phyloP scores from a whole-genome alignment of 2,888 invertebrate species.

The Trachelus stipa region DNA sequence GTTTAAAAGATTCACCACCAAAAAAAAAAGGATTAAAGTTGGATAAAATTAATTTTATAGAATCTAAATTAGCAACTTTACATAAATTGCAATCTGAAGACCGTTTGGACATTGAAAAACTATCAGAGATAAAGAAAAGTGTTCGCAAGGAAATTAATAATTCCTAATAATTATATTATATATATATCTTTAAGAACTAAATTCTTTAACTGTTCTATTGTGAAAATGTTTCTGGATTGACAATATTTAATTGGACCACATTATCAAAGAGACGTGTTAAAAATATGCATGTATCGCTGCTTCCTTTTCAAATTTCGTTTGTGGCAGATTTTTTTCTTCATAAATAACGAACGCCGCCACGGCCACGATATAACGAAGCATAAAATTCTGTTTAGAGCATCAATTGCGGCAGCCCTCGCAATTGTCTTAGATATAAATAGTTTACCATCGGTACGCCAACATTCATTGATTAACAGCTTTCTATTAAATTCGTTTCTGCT shows the following conservation, averaged over 20 bases:
- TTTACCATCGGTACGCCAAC: background rate
- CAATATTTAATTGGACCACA: background rate
- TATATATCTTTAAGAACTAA: background rate
- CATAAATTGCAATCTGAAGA: slow-evolving; percentile 35
- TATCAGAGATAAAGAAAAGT: slow-evolving; percentile 47
- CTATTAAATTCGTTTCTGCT: slow-evolving; percentile 8
- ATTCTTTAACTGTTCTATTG: background rate
- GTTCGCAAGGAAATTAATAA: slow-evolving; percentile 44
- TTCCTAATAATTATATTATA: background rate
- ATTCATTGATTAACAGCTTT: slow-evolving; percentile 1
- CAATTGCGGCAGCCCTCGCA: background rate
- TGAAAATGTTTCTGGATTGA: background rate
- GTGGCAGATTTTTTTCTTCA: background rate
- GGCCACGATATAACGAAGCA: background rate
- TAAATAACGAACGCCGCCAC: background rate
- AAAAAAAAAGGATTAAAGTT: slow-evolving; percentile 25
- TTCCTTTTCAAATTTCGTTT: background rate
- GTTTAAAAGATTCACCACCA: slow-evolving; percentile 35
- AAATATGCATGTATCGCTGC: background rate
- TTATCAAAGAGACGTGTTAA: background rate
- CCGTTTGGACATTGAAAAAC: slow-evolving; percentile 41
- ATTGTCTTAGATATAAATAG: background rate
- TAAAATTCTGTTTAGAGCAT: background rate
- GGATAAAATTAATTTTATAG: slow-evolving; percentile 45
- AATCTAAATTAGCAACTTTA: slow-evolving; percentile 46